These are phyloP conservation scores for Steromphala cineraria DNA, from an alignment of 2,888 invertebrate genomes.

Conservation along the genomic window DNA sequence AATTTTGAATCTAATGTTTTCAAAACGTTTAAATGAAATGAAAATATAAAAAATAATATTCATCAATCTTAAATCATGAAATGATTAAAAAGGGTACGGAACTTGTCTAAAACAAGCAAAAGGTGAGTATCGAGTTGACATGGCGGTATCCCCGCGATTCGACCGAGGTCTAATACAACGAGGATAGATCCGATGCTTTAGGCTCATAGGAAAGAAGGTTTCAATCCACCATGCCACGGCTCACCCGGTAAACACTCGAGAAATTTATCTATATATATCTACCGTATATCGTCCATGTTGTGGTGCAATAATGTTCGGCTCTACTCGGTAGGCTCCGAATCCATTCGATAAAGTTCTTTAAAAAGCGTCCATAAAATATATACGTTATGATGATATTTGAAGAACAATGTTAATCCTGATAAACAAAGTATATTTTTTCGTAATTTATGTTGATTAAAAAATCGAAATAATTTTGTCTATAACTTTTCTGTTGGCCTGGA, in stretches of 20 bases:
- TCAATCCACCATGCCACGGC: conserved; percentile 5
- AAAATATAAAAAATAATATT: too few relatives aligned
- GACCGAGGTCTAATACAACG: neutral
- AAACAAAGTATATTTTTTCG: too few relatives aligned
- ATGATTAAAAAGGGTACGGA: too few relatives aligned
- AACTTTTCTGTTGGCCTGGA: too few relatives aligned
- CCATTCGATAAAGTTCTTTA: neutral
- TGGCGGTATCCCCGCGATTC: neutral
- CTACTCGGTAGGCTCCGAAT: neutral
- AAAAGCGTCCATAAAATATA: too few relatives aligned
- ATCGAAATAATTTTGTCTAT: too few relatives aligned
- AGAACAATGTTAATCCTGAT: too few relatives aligned
- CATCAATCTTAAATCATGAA: too few relatives aligned
- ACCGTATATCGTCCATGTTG: neutral
- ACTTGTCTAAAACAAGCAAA: neutral
- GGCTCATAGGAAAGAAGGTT: neutral
- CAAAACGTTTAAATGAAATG: too few relatives aligned
- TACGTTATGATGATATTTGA: too few relatives aligned
- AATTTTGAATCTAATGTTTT: too few relatives aligned
- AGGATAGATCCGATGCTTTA: conserved; percentile 10
- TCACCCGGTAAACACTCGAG: neutral
- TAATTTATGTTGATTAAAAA: too few relatives aligned
- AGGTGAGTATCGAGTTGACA: conserved; percentile 20
- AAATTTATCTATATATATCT: neutral
- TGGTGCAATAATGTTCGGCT: neutral